Evolutionary conservation across 2,113 vertebrate species (phyloP).

Genomic region (Ramphastos sulfuratus): DNA sequence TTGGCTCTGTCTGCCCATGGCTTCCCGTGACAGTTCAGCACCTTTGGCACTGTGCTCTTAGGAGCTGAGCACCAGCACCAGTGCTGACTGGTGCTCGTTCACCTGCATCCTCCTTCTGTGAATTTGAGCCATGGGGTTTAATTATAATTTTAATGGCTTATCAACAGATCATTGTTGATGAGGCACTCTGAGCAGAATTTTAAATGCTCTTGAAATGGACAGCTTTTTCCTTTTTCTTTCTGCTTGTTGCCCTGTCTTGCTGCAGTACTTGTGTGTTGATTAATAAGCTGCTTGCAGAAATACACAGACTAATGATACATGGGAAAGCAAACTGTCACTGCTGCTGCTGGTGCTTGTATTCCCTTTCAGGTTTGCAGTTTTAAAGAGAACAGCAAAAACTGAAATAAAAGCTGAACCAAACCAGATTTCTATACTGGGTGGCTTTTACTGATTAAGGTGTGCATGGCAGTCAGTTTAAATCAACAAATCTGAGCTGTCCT

Average conservation of each 20-base stretch:
- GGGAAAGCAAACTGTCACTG: neutral
- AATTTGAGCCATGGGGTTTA: neutral
- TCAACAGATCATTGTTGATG: neutral
- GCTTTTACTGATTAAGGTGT: neutral
- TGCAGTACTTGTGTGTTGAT: neutral
- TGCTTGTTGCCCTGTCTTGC: neutral
- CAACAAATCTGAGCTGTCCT: neutral
- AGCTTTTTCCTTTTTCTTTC: neutral
- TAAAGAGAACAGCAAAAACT: neutral
- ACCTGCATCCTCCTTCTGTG: neutral
- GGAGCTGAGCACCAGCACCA: neutral
- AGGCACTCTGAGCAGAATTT: neutral
- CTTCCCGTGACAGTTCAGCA: neutral
- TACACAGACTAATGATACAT: neutral
- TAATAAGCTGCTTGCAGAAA: neutral
- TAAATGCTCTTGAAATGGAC: neutral
- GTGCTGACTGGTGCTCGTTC: neutral
- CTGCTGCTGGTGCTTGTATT: neutral
- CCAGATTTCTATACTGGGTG: neutral
- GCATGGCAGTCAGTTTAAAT: neutral
- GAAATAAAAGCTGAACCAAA: slow-evolving; percentile 1
- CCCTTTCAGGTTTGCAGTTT: neutral
- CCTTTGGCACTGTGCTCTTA: accelerated
- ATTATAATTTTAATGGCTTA: neutral
- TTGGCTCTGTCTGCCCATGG: neutral